A percentile compares a stretch with the other conserved stretches of the same genome.
Evolutionary conservation across 1,140 invertebrate species (phyloP).

Genomic region (Hypothenemus hampei): DNA sequence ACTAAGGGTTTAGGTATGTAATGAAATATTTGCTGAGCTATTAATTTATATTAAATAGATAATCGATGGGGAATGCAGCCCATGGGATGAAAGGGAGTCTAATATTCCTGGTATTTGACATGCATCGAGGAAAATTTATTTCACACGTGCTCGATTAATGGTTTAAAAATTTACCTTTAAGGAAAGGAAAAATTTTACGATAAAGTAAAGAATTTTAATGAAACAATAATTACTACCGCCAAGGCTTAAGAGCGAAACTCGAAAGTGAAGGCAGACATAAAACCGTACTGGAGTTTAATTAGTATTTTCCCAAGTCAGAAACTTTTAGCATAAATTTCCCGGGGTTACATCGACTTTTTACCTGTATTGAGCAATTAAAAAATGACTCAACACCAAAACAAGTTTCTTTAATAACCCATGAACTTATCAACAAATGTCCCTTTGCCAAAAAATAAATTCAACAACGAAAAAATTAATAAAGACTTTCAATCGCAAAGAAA

Average conservation of each 20-base stretch:
- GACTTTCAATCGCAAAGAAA: too few species aligned
- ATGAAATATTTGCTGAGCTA: slow-evolving; percentile 18
- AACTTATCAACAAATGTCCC: too few species aligned
- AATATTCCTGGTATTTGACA: slow-evolving; percentile 29
- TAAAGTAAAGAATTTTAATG: slow-evolving; percentile 23
- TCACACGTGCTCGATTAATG: background rate
- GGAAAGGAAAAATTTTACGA: slow-evolving; percentile 11
- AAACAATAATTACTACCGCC: slow-evolving; percentile 20
- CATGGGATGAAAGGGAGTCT: slow-evolving; percentile 5
- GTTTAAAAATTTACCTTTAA: background rate
- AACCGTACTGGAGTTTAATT: slow-evolving; percentile 20
- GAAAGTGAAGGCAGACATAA: slow-evolving; percentile 18
- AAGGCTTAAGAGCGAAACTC: slow-evolving; percentile 3
- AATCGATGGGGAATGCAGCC: slow-evolving; percentile 31
- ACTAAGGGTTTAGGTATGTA: slow-evolving; percentile 4
- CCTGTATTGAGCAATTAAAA: slow-evolving; percentile 13
- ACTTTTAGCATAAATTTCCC: slow-evolving; percentile 23
- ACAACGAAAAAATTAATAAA: too few species aligned
- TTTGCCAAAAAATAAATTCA: too few species aligned
- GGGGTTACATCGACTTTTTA: slow-evolving; percentile 12
- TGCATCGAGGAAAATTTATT: slow-evolving; percentile 4
- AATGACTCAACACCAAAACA: background rate
- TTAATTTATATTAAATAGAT: slow-evolving; percentile 31
- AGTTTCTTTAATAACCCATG: too few species aligned
- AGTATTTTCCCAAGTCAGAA: slow-evolving; percentile 24